Evolutionary conservation across 2,113 vertebrate genomes (phyloP), one percentile per base, ranked within the genome.

Genomic region (Acanthisitta chloris): DNA sequence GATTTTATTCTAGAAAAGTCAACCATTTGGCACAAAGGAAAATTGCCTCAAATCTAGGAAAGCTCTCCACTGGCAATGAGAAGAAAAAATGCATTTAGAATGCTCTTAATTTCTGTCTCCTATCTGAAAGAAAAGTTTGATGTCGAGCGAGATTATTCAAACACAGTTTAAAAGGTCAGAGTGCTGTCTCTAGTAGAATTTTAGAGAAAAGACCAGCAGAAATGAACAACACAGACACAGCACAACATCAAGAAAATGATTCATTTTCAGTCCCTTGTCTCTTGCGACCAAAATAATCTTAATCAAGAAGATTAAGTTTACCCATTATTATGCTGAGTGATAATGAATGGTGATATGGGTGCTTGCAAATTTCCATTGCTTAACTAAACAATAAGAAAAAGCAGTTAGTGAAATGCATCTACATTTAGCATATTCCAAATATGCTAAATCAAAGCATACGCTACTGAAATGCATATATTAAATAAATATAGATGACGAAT

Each of bases 1-100:
- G 95, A 88, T 98, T 98, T 98, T 97, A 90, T 97, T 98, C 97
- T 96, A 97, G 98, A 97, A 98, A 97, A 98, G 97, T 98, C 97
- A 98, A 97, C 92, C 93, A 96, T 97, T 98, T 97, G 97, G 97
- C 97, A 97, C 74, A 79, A 85, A 70, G 36, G 62, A 94, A 88
- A 91, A 86, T 97, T 97, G 92, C 95, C 97, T 97, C 96, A 96
- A 83, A 93, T 86, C 78, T 93, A 65, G 85, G 73, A 97, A 97
- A 97, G 92, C 81, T 96, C 90, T 97, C 91, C 36, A 67, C 17
- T 97, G 88, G 96, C 96, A 97, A 43, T 91, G 97, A 94, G 85
- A 91, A 90, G 52, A 96, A 89, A 98, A 97, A 97, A 72, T 93
- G 91, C 94, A 96, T 88, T 96, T 97, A 96, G 79, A 62, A 86